These are phyloP conservation scores for Xylophagus ater DNA, from an alignment of 2,888 invertebrate species.

Conservation along the genomic window DNA sequence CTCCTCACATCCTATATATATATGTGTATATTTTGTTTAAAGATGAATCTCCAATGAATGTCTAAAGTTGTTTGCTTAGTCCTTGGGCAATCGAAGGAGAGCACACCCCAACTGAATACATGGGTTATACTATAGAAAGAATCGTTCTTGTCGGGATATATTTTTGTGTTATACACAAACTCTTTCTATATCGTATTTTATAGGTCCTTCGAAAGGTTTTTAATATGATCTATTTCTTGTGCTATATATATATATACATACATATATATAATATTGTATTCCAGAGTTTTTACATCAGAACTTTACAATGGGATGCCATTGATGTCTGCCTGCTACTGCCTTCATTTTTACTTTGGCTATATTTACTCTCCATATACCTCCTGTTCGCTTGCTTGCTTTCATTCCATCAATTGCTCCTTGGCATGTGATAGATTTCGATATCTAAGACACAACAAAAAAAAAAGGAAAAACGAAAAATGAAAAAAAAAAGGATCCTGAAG, in stretches of 20 bases:
- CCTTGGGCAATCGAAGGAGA: conserved; percentile 17
- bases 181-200: too few species aligned
- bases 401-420: conserved; percentile 5
- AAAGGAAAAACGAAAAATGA: conserved; percentile 29
- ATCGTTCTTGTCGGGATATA: too few species aligned
- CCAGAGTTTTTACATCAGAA: conserved; percentile 4
- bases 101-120: conserved; percentile 4
- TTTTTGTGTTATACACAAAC: too few species aligned
- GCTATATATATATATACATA: not conserved
- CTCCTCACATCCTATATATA: conserved; percentile 11
- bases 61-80: conserved; percentile 18
- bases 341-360: too few species aligned
- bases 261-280: not conserved
- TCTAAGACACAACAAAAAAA: conserved; percentile 6
- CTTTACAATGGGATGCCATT: too few species aligned
- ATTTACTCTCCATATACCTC: too few species aligned
- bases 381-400: too few species aligned
- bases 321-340: too few species aligned
- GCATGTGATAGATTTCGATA: conserved; percentile 18
- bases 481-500: conserved; percentile 30
- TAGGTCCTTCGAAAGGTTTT: too few species aligned
- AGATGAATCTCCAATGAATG: conserved; percentile 16
- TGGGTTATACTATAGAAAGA: not conserved
- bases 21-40: not conserved
- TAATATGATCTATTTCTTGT: too few species aligned